Evolutionary conservation across 2,888 invertebrate species (phyloP), one percentile per base, ranked within the genome.

Genomic region (Ectemnius cavifrons): DNA sequence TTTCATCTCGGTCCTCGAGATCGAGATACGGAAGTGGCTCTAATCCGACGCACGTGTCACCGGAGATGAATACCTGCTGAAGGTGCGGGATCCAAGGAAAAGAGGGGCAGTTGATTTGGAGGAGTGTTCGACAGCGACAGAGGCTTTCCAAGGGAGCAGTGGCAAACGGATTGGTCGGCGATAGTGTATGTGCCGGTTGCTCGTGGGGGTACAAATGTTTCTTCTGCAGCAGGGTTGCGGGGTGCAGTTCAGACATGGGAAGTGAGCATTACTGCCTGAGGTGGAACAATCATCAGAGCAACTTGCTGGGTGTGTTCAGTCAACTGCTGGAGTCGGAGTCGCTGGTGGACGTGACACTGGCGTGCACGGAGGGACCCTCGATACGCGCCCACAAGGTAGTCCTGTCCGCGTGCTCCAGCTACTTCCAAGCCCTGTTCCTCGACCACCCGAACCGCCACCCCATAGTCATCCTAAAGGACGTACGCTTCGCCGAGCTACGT

Each of bases 241-340:
- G 94, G 95, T 95, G 95, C 95, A 95, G 95, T 95, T 95, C 95
- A 96, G 96, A 96, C 95, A 96, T 97, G 96, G 97, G 97, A 95
- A 97, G 97, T 97, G 97, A 97, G 96, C 97, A 97, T 94, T 97
- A 97, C 95, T 97, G 97, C 95, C 95, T 97, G 94, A 97, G 97
- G 96, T 97, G 97, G 97, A 97, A 97, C 95, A 97, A 97, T 96
- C 97, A 97, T 96, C 97, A 97, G 95, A 97, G 96, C 95, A 97
- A 97, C 95, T 95, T 97, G 94, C 95, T 97, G 94, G 97, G 97
- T 93, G 97, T 97, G 92, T 97, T 97, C 94, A 97, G 97, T 94
- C 97, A 97, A 94, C 95, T 97, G 93, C 94, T 97, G 92, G 96
- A 97, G 94, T 97, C 97, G 95, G 97, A 97, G 93, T 96, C 96